phyloP scores from a whole-genome alignment of 2,797 vertebrate species.

The Scyliorhinus canicula region DNA sequence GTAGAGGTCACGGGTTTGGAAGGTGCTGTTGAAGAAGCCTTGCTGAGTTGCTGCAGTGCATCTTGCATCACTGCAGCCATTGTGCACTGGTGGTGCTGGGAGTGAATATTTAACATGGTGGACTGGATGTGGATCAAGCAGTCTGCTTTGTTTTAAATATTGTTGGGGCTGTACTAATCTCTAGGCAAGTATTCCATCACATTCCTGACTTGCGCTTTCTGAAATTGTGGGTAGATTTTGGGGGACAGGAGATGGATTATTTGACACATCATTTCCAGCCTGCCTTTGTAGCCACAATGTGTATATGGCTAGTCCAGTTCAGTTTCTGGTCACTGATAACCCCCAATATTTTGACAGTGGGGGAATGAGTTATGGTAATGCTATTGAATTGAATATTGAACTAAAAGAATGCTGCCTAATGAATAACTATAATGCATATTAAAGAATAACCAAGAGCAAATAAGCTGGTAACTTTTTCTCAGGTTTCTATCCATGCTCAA shows the following conservation, averaged over 20 bases:
- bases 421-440: background rate
- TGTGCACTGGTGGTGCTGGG: too few species aligned
- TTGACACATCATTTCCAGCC: background rate
- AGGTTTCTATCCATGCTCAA: background rate
- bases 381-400: background rate
- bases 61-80: background rate
- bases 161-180: background rate
- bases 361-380: background rate
- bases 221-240: background rate
- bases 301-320: background rate
- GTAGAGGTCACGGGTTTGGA: background rate
- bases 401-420: background rate
- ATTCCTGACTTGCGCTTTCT: background rate
- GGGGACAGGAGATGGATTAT: background rate
- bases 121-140: too few species aligned
- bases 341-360: background rate
- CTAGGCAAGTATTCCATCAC: background rate
- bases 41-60: background rate
- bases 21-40: background rate
- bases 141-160: too few species aligned
- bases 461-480: background rate
- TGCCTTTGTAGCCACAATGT: background rate
- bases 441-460: background rate
- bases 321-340: background rate
- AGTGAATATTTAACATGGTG: too few species aligned